Conservation (phyloP, 2,888 invertebrate genomes). For the Synanthedon vespiformis region DNA sequence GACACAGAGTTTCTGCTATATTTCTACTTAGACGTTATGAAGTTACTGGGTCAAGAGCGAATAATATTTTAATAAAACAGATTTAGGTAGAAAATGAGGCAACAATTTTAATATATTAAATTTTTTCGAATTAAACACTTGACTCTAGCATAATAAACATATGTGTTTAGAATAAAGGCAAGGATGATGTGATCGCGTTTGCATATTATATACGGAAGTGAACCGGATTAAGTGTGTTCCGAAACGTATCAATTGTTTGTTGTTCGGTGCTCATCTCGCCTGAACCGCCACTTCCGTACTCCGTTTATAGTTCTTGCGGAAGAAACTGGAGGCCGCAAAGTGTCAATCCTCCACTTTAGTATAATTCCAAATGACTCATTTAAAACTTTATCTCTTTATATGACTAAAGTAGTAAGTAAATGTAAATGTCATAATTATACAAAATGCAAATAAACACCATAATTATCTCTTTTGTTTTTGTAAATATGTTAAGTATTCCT, state of each 20-base stretch:
- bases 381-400: too few species aligned
- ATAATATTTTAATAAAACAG: neutral
- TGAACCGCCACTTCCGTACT: conserved; percentile 38
- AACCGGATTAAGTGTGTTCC: neutral
- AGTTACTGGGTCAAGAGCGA: neutral
- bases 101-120: neutral
- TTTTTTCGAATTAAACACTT: too few species aligned
- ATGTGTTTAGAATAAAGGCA: too few species aligned
- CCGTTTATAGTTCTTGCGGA: conserved; percentile 60
- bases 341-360: neutral
- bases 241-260: neutral
- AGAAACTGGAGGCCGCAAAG: conserved; percentile 40
- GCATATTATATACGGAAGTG: neutral
- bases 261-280: conserved; percentile 19
- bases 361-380: too few species aligned
- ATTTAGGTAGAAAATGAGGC: neutral
- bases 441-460: too few species aligned
- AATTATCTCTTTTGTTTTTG: too few species aligned
- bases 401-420: too few species aligned
- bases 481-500: too few species aligned
- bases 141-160: too few species aligned
- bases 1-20: neutral
- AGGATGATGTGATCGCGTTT: too few species aligned
- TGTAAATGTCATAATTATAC: too few species aligned
- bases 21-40: neutral